phyloP scores from a whole-genome alignment of 2,888 invertebrate genomes.

The Lomographa bimaculata region DNA sequence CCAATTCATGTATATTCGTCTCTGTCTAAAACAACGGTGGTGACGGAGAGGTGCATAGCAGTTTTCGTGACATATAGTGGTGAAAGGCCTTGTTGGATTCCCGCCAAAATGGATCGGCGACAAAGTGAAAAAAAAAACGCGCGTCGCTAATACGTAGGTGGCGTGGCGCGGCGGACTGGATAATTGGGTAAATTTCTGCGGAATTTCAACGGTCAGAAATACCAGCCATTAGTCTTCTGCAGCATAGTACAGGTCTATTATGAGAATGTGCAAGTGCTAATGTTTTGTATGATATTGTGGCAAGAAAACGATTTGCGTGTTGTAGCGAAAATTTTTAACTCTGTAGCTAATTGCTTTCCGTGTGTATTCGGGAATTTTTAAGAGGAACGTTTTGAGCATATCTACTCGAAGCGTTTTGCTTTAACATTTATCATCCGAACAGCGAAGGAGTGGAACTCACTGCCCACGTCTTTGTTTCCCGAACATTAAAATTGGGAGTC shows the following conservation, averaged over 20 bases:
- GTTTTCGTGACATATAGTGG: conserved; percentile 27
- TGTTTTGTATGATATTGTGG: conserved; percentile 12
- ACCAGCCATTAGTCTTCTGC: conserved; percentile 20
- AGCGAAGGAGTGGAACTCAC: too few relatives aligned
- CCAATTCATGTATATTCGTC: conserved; percentile 19
- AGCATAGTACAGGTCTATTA: conserved; percentile 10
- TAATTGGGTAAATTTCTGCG: conserved; percentile 31
- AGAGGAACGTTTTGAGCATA: too few relatives aligned
- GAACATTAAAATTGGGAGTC: too few relatives aligned
- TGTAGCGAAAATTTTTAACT: conserved; percentile 1
- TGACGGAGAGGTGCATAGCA: conserved; percentile 22
- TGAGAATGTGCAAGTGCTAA: conserved; percentile 10
- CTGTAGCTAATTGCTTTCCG: conserved; percentile 2
- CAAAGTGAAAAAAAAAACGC: conserved; percentile 22
- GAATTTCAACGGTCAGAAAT: conserved; percentile 20
- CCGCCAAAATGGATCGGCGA: conserved; percentile 29
- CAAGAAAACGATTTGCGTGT: conserved; percentile 5
- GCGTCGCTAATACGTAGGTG: conserved; percentile 21
- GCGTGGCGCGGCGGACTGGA: conserved; percentile 18
- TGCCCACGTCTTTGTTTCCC: too few relatives aligned
- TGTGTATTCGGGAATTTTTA: not conserved
- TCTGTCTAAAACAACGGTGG: conserved; percentile 11
- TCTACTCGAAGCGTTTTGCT: too few relatives aligned
- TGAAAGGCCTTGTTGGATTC: conserved; percentile 26
- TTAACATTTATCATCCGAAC: too few relatives aligned